Base-by-base conservation (phyloP, 2,797 vertebrate genomes). In the Paratrypauchen microcephalus region DNA sequence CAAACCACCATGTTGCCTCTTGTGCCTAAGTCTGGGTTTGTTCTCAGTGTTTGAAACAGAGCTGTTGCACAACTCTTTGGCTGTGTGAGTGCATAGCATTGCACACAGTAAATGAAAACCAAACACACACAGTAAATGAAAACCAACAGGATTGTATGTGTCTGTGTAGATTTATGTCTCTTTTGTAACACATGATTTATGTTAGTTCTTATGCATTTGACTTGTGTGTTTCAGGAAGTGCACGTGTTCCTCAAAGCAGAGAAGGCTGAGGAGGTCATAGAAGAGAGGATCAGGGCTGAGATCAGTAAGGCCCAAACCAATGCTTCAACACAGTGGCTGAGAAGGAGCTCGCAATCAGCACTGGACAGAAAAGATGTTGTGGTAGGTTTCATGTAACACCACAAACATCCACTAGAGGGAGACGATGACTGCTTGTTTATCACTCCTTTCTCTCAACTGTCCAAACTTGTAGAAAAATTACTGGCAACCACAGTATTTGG, bases 291-390 rank as follows among this genome's bases (percentile, higher is more conserved):
- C 71, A 78, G 9, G 62, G 85, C 76, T 1, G 86, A 91, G 19
- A 71, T 95, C 80, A 79, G 83, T 55, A 92, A 90, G 67, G 70
- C 87, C 56, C 85, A 87, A 55, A 69, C 85, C 66, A 83, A 88
- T 0, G 77, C 87, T 41, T 76, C 92, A 0, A 4, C 79, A 45
- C 84, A 93, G 57, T 86, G 89, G 57, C 68, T 76, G 79, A 91
- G 89, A 79, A 92, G 84, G 78, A 89, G 79, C 82, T 89, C 85
- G 6, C 80, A 82, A 67, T 83, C 86, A 2, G 81, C 86, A 2
- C 65, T 81, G 0, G 93, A 93, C 32, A 88, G 91, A 41, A 91
- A 92, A 82, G 94, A 94, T 62, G 65, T 92, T 67, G 95, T 96
- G 93, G 95, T 96, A 85, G 92, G 91, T 77, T 18, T 56, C 4